A percentile compares a stretch with the other conserved stretches of the same genome.
Conservation (phyloP, 2,113 vertebrate genomes). For the Scomber scombrus region DNA sequence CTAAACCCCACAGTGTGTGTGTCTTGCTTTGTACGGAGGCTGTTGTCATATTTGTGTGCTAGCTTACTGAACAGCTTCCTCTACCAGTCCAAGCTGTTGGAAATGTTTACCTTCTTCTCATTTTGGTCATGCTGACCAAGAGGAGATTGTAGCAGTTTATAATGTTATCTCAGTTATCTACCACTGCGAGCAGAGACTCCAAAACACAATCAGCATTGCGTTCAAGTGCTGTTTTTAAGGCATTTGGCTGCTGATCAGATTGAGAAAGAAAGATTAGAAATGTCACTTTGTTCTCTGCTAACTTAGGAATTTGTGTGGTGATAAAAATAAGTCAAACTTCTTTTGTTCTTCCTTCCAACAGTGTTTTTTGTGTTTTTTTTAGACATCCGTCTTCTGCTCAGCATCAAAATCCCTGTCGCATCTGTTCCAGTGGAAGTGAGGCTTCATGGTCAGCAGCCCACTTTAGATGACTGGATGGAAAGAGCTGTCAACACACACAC, state of each 20-base stretch:
- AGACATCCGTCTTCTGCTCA: not conserved
- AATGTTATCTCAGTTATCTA: not conserved
- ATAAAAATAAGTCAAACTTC: too few relatives aligned
- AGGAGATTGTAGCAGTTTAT: constrained; percentile 14
- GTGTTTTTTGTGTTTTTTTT: not conserved
- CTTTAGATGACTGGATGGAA: constrained; percentile 47
- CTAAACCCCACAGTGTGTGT: constrained; percentile 16
- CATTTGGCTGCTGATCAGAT: not conserved
- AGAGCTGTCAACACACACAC: constrained; percentile 27
- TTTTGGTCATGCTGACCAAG: constrained; percentile 58
- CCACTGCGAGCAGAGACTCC: not conserved
- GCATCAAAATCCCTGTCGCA: constrained; percentile 1
- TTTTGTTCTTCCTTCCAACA: constrained; percentile 14
- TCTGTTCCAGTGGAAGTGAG: constrained; percentile 44
- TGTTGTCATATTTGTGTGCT: constrained; percentile 57
- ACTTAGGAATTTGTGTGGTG: not conserved
- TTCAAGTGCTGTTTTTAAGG: not conserved
- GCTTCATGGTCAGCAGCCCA: constrained; percentile 29
- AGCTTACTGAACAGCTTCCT: constrained; percentile 70
- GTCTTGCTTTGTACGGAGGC: constrained; percentile 2
- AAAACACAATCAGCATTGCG: not conserved
- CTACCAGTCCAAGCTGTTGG: constrained; percentile 62
- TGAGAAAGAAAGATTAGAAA: not conserved
- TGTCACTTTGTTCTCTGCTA: not conserved
- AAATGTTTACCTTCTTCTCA: constrained; percentile 74